phyloP scores from a whole-genome alignment of 2,888 invertebrate genomes.

The Chalcosyrphus nemorum region DNA sequence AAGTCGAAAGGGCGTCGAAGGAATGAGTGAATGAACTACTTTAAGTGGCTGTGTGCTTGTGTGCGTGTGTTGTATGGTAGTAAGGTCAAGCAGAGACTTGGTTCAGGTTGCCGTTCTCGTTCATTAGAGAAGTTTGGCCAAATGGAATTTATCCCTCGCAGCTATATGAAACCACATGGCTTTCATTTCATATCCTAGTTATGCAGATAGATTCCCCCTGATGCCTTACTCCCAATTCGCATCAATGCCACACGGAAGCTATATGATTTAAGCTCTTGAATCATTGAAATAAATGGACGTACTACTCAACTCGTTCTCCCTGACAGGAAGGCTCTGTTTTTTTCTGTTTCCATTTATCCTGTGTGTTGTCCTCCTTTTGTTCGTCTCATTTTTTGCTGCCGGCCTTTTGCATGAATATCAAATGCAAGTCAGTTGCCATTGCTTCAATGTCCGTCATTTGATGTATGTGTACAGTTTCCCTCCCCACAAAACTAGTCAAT shows the following conservation, averaged over 20 bases:
- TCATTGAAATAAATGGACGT: slow-evolving; percentile 38
- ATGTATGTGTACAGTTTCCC: slow-evolving; percentile 27
- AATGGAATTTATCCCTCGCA: neutral
- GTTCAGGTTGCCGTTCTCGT: neutral
- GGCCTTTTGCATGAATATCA: slow-evolving; percentile 52
- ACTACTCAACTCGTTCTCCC: neutral
- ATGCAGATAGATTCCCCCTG: too few relatives aligned
- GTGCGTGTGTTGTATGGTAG: neutral
- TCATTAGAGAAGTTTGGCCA: neutral
- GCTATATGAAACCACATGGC: neutral
- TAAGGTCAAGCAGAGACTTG: slow-evolving; percentile 1
- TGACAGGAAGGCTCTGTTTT: slow-evolving; percentile 28
- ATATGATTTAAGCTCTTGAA: slow-evolving; percentile 34
- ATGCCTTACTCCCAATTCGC: slow-evolving; percentile 3
- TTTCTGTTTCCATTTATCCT: slow-evolving; percentile 30
- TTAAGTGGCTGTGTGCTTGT: neutral
- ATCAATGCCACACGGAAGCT: neutral
- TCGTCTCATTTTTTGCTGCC: neutral
- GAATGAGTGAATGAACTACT: slow-evolving; percentile 24
- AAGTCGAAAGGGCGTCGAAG: neutral
- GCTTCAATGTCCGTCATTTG: slow-evolving; percentile 51
- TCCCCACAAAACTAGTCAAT: slow-evolving; percentile 28
- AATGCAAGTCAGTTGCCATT: slow-evolving; percentile 40
- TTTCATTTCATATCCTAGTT: slow-evolving; percentile 5
- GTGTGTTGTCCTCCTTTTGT: slow-evolving; percentile 27